Evolutionary conservation across 2,888 invertebrate genomes (phyloP).

Genomic region (Temnothorax rugatulus): DNA sequence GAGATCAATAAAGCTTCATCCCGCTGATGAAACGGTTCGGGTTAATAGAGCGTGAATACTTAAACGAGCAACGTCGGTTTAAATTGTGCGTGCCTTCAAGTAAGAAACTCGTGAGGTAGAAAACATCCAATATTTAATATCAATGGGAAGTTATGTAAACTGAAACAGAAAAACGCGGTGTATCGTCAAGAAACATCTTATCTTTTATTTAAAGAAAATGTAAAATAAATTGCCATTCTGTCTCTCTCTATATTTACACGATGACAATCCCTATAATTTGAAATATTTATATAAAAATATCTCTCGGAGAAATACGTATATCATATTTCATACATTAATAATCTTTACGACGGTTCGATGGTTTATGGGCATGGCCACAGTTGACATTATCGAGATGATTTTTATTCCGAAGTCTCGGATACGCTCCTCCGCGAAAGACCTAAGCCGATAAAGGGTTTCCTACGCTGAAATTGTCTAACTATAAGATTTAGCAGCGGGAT

Average conservation of each 20-base stretch:
- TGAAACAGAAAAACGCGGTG: background rate
- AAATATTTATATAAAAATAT: background rate
- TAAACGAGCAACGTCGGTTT: slow-evolving; percentile 28
- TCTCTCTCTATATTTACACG: slow-evolving; percentile 7
- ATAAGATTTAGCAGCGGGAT: slow-evolving; percentile 62
- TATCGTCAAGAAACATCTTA: background rate
- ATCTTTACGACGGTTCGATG: background rate
- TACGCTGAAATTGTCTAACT: slow-evolving; percentile 57
- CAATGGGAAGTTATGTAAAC: background rate
- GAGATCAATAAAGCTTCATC: slow-evolving; percentile 39
- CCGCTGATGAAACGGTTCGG: slow-evolving; percentile 29
- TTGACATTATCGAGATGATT: slow-evolving; percentile 14
- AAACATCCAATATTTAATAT: slow-evolving; percentile 20
- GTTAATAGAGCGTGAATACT: slow-evolving; percentile 45
- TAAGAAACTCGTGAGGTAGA: background rate
- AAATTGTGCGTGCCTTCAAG: slow-evolving; percentile 26
- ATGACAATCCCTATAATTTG: background rate
- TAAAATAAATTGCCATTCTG: background rate
- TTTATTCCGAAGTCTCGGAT: slow-evolving; percentile 40
- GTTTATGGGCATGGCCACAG: background rate
- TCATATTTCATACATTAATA: background rate
- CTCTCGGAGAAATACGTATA: background rate
- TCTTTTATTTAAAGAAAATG: slow-evolving; percentile 4
- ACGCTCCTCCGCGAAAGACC: slow-evolving; percentile 9
- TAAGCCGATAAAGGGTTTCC: slow-evolving; percentile 58